A percentile compares a stretch with the other conserved stretches of the same genome.
Conservation (phyloP, 2,797 vertebrate genomes). For the Anableps anableps region DNA sequence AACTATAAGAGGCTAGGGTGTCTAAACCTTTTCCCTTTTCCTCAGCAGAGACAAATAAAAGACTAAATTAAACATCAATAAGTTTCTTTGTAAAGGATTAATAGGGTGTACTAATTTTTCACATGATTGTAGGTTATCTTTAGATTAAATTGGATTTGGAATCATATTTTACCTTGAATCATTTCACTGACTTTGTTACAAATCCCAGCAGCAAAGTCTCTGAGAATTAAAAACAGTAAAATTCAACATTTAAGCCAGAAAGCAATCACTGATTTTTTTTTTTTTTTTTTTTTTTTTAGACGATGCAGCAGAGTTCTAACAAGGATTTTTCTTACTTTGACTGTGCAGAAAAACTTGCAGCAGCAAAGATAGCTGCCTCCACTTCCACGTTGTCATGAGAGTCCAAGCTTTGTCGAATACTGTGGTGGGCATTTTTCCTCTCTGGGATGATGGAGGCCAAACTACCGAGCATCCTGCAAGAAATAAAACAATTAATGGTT, state of each 20-base stretch:
- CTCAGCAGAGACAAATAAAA: not conserved
- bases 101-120: not conserved
- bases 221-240: slow-evolving; percentile 64
- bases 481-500: not conserved
- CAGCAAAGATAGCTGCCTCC: slow-evolving; percentile 96
- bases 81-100: not conserved
- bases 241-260: not conserved
- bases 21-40: not conserved
- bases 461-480: slow-evolving; percentile 94
- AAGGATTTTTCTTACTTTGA: slow-evolving; percentile 87
- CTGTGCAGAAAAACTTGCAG: slow-evolving; percentile 96
- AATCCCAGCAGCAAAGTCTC: slow-evolving; percentile 98
- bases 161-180: slow-evolving; percentile 92
- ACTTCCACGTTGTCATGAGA: slow-evolving; percentile 98
- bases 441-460: slow-evolving; percentile 98
- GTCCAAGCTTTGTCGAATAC: slow-evolving; percentile 96
- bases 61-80: not conserved
- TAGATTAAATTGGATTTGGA: not conserved
- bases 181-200: slow-evolving; percentile 99
- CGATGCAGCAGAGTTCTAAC: not conserved
- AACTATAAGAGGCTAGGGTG: not conserved
- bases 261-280: not conserved
- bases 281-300: no score
- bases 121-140: not conserved
- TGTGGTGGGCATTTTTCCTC: slow-evolving; percentile 98